Percentiles rank a stretch among this genome's conserved stretches.
phyloP scores from a whole-genome alignment of 2,797 vertebrate genomes.

The Mus caroli region DNA sequence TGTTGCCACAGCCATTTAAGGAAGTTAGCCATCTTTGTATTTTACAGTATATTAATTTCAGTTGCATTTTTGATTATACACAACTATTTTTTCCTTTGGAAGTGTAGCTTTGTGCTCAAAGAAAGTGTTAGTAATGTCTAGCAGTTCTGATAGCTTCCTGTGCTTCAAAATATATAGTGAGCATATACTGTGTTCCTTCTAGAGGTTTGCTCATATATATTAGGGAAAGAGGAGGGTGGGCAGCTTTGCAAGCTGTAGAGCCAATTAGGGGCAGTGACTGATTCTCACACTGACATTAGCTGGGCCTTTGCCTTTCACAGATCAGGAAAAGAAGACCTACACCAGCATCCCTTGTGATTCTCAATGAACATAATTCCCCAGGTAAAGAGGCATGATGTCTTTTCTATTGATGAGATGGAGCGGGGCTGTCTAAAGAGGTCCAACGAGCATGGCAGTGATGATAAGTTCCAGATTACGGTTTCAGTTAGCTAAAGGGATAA shows the following conservation, averaged over 20 bases:
- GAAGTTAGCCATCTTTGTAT: neutral
- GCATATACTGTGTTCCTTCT: neutral
- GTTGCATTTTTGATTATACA: neutral
- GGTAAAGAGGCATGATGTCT: slow-evolving; percentile 86
- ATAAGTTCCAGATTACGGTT: neutral
- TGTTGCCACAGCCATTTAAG: neutral
- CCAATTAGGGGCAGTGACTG: neutral
- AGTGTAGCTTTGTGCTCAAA: slow-evolving; percentile 18
- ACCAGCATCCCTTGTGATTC: slow-evolving; percentile 94
- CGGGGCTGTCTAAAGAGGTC: neutral
- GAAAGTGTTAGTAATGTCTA: neutral
- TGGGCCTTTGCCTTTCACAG: slow-evolving; percentile 86
- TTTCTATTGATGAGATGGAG: slow-evolving; percentile 17
- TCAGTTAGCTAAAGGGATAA: slow-evolving; percentile 8
- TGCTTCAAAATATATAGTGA: slow-evolving; percentile 35
- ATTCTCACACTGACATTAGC: slow-evolving; percentile 57
- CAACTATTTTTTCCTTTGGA: slow-evolving; percentile 2
- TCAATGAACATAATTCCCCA: slow-evolving; percentile 91
- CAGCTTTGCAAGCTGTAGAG: neutral
- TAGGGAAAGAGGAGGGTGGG: slow-evolving; percentile 1
- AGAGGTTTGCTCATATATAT: neutral
- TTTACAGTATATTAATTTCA: neutral
- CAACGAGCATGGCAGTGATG: neutral
- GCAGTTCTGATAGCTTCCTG: slow-evolving; percentile 11
- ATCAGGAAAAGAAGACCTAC: slow-evolving; percentile 95